Base-by-base conservation (phyloP, 92 coral and sea anemone species). In the Paragorgia papillata region DNA sequence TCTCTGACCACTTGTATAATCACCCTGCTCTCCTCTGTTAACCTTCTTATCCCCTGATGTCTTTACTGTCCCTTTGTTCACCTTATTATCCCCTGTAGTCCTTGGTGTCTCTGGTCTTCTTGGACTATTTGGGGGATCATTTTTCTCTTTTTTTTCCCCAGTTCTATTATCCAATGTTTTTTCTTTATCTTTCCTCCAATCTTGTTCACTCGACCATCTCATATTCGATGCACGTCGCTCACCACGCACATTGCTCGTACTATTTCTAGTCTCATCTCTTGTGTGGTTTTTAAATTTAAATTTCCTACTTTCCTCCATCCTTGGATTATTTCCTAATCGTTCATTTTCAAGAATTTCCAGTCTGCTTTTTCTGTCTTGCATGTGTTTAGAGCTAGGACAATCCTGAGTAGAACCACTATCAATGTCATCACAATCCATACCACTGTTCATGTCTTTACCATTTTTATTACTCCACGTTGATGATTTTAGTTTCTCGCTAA, bases 401-500 rank as follows among this genome's bases (percentile, higher is more conserved):
- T n/a, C n/a, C n/a, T n/a, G n/a, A n/a, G n/a, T n/a, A n/a, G n/a
- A n/a, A n/a, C n/a, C n/a, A n/a, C n/a, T n/a, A n/a, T n/a, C n/a
- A n/a, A n/a, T n/a, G n/a, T n/a, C n/a, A n/a, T n/a, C n/a, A n/a
- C 2, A 6, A 46, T 46, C n/a, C 9, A 7, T 15, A n/a, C n/a
- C n/a, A n/a, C n/a, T n/a, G n/a, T n/a, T n/a, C n/a, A n/a, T n/a
- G n/a, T n/a, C n/a, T n/a, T n/a, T n/a, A n/a, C n/a, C n/a, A n/a
- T n/a, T n/a, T n/a, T n/a, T 7, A n/a, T 46, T 46, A 46, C n/a
- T 46, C 53, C 53, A 15, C 2, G 7, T 46, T 2, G 53, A 46
- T 19, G 74, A 43, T 34, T 44, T 67, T n/a, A 67, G 57, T 46
- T 67, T 67, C 0, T 67, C 74, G 22, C 74, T 67, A 44, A 67